Conservation (phyloP, 2,888 invertebrate genomes). For the Cerastis rubricosa region DNA sequence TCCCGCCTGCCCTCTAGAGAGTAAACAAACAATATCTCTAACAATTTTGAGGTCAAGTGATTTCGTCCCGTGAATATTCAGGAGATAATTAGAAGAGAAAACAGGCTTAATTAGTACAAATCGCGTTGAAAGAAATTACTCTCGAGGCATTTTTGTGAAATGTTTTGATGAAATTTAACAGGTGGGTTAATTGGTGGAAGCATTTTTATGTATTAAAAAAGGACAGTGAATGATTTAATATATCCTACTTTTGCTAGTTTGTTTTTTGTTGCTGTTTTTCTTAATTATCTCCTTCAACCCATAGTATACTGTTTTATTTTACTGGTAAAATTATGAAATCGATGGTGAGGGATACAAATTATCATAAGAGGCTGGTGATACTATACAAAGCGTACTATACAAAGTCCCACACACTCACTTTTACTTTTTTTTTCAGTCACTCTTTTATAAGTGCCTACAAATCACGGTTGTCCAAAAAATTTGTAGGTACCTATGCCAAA, state of each 20-base stretch:
- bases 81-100: constrained; percentile 80
- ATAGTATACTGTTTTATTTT: neutral
- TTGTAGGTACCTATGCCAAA: no score
- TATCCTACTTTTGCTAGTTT: neutral
- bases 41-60: constrained; percentile 86
- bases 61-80: constrained; percentile 78
- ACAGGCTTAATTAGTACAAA: constrained; percentile 78
- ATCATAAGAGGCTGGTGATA: neutral
- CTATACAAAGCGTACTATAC: no score
- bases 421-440: no score
- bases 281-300: neutral
- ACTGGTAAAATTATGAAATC: neutral
- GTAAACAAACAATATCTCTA: constrained; percentile 85
- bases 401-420: no score
- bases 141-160: constrained; percentile 57
- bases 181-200: constrained; percentile 27
- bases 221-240: constrained; percentile 30
- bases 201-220: constrained; percentile 34
- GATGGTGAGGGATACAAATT: neutral
- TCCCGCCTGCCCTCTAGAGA: constrained; percentile 76
- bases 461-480: no score
- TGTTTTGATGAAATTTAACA: constrained; percentile 53
- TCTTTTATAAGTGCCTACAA: no score
- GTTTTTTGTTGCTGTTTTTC: constrained; percentile 7
- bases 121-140: constrained; percentile 66